A percentile compares a stretch with the other conserved stretches of the same genome.
Evolutionary conservation across 2,797 vertebrate species (phyloP).

Genomic region (Oreortyx pictus): DNA sequence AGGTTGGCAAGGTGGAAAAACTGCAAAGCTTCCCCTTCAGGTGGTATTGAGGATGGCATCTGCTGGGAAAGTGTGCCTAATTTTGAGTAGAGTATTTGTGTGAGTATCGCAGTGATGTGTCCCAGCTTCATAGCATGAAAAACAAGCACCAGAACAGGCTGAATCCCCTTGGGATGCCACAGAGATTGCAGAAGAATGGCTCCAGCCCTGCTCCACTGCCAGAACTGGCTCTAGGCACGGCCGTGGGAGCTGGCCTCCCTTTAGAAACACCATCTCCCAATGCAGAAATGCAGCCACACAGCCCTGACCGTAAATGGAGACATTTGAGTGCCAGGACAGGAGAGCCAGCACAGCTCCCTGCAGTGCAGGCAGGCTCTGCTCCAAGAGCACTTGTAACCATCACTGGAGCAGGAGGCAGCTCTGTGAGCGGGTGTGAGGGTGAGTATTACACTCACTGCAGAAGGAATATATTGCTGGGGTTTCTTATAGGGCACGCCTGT

Average conservation of each 20-base stretch:
- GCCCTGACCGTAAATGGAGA: conserved; percentile 66
- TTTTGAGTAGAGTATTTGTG: not conserved
- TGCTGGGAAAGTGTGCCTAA: not conserved
- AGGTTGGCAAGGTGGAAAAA: not conserved
- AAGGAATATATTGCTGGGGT: not conserved
- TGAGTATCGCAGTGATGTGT: not conserved
- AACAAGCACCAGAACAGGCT: not conserved
- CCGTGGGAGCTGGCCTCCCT: not conserved
- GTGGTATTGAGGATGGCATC: not conserved
- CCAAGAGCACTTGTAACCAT: not conserved
- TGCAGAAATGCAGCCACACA: not conserved
- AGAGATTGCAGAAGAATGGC: not conserved
- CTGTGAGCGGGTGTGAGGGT: not conserved
- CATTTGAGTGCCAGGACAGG: not conserved
- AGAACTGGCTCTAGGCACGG: not conserved
- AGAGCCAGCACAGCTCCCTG: not conserved
- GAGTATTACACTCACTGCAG: not conserved
- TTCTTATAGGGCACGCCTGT: not conserved
- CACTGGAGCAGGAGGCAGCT: not conserved
- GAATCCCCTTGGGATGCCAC: not conserved
- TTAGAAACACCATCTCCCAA: not conserved
- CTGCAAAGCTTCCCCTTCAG: not conserved
- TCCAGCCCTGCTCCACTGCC: not conserved
- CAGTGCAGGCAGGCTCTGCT: conserved; percentile 21
- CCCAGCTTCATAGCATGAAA: not conserved